phyloP scores from a whole-genome alignment of 35 echinoderm and acorn worm species.

The Stichopus chloronotus region DNA sequence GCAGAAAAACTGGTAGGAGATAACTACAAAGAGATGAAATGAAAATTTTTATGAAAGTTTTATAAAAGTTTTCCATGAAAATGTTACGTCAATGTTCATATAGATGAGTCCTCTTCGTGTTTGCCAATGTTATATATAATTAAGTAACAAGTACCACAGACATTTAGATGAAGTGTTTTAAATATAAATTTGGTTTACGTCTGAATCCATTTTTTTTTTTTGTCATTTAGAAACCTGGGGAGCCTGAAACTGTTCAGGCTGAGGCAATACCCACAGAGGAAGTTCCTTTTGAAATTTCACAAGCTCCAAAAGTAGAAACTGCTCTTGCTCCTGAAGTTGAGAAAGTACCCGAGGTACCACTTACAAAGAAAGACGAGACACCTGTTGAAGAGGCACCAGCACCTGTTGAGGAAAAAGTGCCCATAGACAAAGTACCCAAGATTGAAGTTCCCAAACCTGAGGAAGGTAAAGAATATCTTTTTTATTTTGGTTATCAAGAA shows the following conservation, averaged over 20 bases:
- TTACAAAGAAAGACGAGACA: conserved; percentile 4
- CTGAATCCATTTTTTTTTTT: neutral
- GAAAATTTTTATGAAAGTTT: neutral
- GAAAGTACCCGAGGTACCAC: conserved; percentile 31
- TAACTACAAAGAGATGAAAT: too few relatives aligned
- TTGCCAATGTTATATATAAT: too few relatives aligned
- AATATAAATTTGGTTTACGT: neutral
- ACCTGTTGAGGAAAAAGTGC: conserved; percentile 12
- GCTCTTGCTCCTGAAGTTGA: conserved; percentile 17
- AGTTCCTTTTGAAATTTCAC: neutral
- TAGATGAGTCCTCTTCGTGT: too few relatives aligned
- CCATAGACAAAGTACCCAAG: conserved; percentile 13
- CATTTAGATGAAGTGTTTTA: neutral
- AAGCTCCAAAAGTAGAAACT: conserved; percentile 30
- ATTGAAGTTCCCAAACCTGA: conserved; percentile 55
- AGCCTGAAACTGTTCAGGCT: conserved; percentile 38
- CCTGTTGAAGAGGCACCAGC: conserved; percentile 33
- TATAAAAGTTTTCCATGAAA: neutral
- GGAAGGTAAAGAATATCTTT: conserved; percentile 31
- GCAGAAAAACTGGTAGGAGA: conserved; percentile 55
- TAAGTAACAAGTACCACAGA: too few relatives aligned
- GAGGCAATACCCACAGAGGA: conserved; percentile 37
- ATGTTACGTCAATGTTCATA: neutral
- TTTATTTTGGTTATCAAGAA: too few relatives aligned
- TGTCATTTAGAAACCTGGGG: conserved; percentile 29